These are phyloP conservation scores for Odontocolon sp. DNA, from an alignment of 2,888 invertebrate species.

Conservation along the genomic window DNA sequence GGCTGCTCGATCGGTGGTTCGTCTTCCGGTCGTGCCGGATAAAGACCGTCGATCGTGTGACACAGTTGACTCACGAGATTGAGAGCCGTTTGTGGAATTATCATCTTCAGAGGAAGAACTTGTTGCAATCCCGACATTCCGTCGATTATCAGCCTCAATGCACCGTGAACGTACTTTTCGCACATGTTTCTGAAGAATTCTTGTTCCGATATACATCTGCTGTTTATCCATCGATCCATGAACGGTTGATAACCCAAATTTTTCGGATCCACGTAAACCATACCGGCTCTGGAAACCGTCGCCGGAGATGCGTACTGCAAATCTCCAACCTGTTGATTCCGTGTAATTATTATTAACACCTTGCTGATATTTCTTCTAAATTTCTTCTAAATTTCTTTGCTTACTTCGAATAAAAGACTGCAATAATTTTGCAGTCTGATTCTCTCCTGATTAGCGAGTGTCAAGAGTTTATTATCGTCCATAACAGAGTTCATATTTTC, in stretches of 20 bases:
- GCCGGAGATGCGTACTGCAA: conserved; percentile 95
- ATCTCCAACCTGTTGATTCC: conserved; percentile 86
- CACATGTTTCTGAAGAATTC: conserved; percentile 83
- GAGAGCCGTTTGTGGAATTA: conserved; percentile 92
- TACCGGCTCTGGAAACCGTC: conserved; percentile 95
- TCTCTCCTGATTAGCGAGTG: conserved; percentile 94
- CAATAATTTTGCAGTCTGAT: conserved; percentile 91
- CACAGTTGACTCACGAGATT: conserved; percentile 94
- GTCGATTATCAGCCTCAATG: conserved; percentile 88
- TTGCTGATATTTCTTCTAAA: neutral
- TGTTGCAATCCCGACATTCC: conserved; percentile 88
- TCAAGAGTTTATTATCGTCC: conserved; percentile 96
- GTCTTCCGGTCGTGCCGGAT: conserved; percentile 78
- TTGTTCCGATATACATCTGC: conserved; percentile 80
- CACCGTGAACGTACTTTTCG: conserved; percentile 88
- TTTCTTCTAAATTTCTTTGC: neutral
- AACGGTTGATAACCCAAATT: conserved; percentile 93
- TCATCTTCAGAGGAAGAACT: conserved; percentile 88
- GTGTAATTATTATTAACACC: neutral
- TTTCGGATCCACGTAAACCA: conserved; percentile 97
- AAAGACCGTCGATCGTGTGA: conserved; percentile 89
- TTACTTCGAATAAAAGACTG: conserved; percentile 91
- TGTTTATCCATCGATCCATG: conserved; percentile 92
- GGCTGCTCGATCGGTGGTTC: conserved; percentile 29
- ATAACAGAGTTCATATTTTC: conserved; percentile 99